Percentiles rank a stretch among this genome's conserved stretches.
These are phyloP conservation scores for Tricholaema leucomelas DNA, from an alignment of 2,113 vertebrate genomes.

Conservation along the genomic window DNA sequence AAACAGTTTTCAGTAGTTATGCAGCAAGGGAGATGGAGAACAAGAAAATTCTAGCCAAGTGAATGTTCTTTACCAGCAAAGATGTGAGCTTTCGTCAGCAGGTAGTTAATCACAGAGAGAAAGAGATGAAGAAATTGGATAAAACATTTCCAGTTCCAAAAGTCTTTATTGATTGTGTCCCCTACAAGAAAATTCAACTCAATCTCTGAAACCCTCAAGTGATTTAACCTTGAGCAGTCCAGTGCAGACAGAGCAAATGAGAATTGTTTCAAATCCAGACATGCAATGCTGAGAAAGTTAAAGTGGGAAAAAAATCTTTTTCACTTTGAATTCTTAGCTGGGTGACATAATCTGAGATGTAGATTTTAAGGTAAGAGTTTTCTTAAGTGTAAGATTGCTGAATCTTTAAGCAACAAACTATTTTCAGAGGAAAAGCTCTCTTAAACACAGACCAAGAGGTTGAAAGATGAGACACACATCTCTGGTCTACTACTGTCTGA, in stretches of 20 bases:
- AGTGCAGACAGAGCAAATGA: constrained; percentile 50
- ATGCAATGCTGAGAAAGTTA: neutral
- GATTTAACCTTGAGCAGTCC: constrained; percentile 51
- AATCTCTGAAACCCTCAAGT: constrained; percentile 50
- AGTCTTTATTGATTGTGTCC: constrained; percentile 67
- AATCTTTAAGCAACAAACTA: neutral
- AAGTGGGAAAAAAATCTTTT: constrained; percentile 7
- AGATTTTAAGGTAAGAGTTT: constrained; percentile 13
- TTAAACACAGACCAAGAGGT: neutral
- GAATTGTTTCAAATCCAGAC: constrained; percentile 58
- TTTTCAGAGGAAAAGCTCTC: neutral
- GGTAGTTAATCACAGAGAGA: constrained; percentile 60
- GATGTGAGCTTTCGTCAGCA: constrained; percentile 45
- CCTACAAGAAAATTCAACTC: constrained; percentile 52
- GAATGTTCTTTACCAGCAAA: constrained; percentile 43
- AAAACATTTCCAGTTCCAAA: constrained; percentile 60
- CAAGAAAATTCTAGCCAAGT: constrained; percentile 18
- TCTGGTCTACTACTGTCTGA: neutral
- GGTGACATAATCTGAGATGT: neutral
- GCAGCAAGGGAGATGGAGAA: neutral
- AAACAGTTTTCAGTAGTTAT: constrained; percentile 13
- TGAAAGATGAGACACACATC: neutral
- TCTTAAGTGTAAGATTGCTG: neutral
- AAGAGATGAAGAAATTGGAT: constrained; percentile 59
- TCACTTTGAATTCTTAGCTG: constrained; percentile 11